A percentile compares a stretch with the other conserved stretches of the same genome.
phyloP scores from a whole-genome alignment of 2,113 vertebrate genomes.

The Syngnathus scovelli region DNA sequence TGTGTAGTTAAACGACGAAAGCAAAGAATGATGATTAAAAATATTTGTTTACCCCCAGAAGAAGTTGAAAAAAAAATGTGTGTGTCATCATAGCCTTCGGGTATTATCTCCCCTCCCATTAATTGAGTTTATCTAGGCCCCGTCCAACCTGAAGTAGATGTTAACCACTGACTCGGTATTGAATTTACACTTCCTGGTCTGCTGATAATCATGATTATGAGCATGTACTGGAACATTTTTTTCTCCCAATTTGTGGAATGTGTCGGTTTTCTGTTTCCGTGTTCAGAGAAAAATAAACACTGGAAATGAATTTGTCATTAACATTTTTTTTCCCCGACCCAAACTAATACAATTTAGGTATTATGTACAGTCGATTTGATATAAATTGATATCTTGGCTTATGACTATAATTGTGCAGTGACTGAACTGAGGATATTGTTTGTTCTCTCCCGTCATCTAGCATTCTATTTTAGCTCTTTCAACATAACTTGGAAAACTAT shows the following conservation, averaged over 20 bases:
- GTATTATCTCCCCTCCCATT: not conserved
- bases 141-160: slow-evolving; percentile 24
- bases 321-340: slow-evolving; percentile 16
- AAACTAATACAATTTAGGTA: not conserved
- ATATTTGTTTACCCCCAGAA: slow-evolving; percentile 19
- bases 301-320: slow-evolving; percentile 45
- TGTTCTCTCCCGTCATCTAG: not conserved
- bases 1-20: slow-evolving; percentile 18
- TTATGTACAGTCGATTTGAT: not conserved
- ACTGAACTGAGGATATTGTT: not conserved
- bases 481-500: not conserved
- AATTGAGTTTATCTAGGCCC: not conserved
- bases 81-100: not conserved
- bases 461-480: not conserved
- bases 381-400: not conserved
- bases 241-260: slow-evolving; percentile 52
- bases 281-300: slow-evolving; percentile 72
- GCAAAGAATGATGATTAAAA: slow-evolving; percentile 11
- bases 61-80: not conserved
- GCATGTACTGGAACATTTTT: slow-evolving; percentile 46
- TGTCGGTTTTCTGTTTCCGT: slow-evolving; percentile 72
- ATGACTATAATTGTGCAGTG: not conserved
- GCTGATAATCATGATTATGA: slow-evolving; percentile 7
- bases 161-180: slow-evolving; percentile 16
- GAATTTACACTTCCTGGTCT: slow-evolving; percentile 30